Conservation (phyloP, 2,797 vertebrate species). For the Liparis tanakae region DNA sequence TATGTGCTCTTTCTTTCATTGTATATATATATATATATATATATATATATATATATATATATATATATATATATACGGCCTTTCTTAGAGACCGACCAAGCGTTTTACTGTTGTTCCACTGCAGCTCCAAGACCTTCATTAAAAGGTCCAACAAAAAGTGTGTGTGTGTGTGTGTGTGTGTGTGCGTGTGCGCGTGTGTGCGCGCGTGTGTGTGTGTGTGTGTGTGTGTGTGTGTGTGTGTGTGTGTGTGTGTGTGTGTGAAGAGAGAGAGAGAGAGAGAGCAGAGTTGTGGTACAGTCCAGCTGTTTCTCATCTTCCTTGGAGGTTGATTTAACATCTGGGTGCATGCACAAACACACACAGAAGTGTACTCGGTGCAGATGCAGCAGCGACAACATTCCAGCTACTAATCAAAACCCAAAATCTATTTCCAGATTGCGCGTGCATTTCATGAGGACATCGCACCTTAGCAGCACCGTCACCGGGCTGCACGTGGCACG, state of each 20-base stretch:
- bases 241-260: too few relatives aligned
- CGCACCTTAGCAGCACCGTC: constrained; percentile 34
- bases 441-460: constrained; percentile 11
- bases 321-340: constrained; percentile 57
- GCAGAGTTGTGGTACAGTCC: constrained; percentile 37
- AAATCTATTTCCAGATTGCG: constrained; percentile 28
- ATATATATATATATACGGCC: background rate
- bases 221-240: background rate
- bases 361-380: background rate
- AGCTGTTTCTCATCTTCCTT: constrained; percentile 63
- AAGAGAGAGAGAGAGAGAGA: constrained; percentile 2
- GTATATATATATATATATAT: too few relatives aligned
- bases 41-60: background rate
- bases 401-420: background rate
- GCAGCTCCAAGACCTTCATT: constrained; percentile 36
- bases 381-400: background rate
- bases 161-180: background rate
- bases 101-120: constrained; percentile 31
- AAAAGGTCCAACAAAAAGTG: constrained; percentile 23
- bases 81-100: constrained; percentile 24
- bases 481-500: constrained; percentile 64
- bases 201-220: background rate
- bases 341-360: constrained; percentile 19
- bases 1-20: background rate
- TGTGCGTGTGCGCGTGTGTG: background rate